Percentiles rank a stretch among this genome's conserved stretches.
phyloP scores from a whole-genome alignment of 2,888 invertebrate genomes.

The Clivina fossor region DNA sequence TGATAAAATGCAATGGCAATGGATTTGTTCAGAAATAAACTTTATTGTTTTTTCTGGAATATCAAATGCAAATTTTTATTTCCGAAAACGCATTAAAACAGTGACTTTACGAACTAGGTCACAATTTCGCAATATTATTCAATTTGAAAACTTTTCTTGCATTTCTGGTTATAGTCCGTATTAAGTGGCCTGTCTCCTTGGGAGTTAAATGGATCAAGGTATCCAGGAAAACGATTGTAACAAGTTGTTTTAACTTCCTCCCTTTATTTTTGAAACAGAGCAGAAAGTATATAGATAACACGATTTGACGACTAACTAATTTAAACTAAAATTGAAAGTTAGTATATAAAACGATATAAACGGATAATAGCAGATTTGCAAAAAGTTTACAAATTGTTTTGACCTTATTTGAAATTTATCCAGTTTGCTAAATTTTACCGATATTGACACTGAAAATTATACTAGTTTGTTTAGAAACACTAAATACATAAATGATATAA shows the following conservation, averaged over 20 bases:
- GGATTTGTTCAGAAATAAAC: neutral
- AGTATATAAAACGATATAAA: neutral
- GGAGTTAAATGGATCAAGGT: constrained; percentile 16
- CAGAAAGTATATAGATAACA: neutral
- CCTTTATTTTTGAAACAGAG: neutral
- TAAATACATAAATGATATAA: too few relatives aligned
- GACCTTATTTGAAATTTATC: constrained; percentile 7
- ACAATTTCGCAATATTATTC: constrained; percentile 12
- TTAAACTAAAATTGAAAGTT: neutral
- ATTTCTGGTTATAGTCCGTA: too few relatives aligned
- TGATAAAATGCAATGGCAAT: too few relatives aligned
- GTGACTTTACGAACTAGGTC: constrained; percentile 16
- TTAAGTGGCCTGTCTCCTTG: constrained; percentile 7
- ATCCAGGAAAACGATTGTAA: constrained; percentile 6
- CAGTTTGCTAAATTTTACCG: too few relatives aligned
- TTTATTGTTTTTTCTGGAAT: neutral
- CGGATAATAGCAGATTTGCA: neutral
- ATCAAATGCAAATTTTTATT: neutral
- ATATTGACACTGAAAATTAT: too few relatives aligned
- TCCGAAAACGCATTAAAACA: neutral
- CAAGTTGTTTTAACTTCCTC: too few relatives aligned
- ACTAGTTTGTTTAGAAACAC: too few relatives aligned
- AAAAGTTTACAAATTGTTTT: constrained; percentile 1
- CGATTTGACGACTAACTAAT: neutral
- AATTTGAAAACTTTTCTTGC: too few relatives aligned